These are phyloP conservation scores for Cettia cetti DNA, from an alignment of 2,113 vertebrate genomes.

Conservation along the genomic window DNA sequence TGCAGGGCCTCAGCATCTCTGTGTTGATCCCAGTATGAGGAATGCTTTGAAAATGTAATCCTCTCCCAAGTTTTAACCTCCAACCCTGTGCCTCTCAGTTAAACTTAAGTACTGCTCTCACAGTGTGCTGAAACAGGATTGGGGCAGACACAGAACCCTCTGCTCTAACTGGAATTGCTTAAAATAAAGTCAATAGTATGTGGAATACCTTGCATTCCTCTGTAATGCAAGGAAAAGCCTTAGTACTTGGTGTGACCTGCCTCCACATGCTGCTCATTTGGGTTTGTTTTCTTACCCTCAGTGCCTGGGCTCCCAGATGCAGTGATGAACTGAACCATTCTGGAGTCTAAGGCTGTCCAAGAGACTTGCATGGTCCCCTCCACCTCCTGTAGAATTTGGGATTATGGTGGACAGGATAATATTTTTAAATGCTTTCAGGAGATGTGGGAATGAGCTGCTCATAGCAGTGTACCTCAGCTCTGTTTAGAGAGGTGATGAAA, in stretches of 20 bases:
- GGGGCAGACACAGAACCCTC: background rate
- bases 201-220: conserved; percentile 4
- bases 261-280: background rate
- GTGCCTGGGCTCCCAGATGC: background rate
- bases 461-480: background rate
- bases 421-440: background rate
- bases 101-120: background rate
- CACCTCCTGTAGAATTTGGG: background rate
- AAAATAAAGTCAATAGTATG: conserved; percentile 12
- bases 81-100: background rate
- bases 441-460: background rate
- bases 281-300: background rate
- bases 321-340: background rate
- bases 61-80: background rate
- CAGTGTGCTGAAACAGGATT: background rate
- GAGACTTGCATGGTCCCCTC: background rate
- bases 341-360: background rate
- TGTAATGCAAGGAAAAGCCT: background rate
- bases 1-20: background rate
- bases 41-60: background rate
- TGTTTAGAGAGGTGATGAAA: background rate
- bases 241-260: background rate
- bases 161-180: background rate
- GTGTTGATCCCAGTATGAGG: background rate
- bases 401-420: background rate